Evolutionary conservation across 1,140 invertebrate genomes (phyloP).

Genomic region (Papilio polytes): DNA sequence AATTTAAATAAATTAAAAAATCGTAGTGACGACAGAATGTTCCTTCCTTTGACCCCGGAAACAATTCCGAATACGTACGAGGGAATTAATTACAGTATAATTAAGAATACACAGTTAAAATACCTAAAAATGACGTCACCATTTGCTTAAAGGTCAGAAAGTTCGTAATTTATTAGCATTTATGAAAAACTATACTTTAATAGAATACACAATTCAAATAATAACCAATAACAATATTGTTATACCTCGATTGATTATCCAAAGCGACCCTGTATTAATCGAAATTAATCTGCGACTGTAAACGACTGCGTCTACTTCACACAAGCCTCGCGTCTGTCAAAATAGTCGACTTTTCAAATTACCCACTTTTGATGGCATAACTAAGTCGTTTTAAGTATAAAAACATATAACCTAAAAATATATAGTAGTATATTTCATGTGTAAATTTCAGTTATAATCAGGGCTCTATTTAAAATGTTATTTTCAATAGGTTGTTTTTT

Average conservation of each 20-base stretch:
- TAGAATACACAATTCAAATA: no score
- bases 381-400: neutral
- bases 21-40: neutral
- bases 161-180: no score
- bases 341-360: neutral
- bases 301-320: neutral
- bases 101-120: no score
- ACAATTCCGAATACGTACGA: neutral
- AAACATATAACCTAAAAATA: no score
- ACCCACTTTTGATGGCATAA: neutral
- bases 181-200: no score
- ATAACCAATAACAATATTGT: neutral
- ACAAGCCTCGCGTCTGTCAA: neutral
- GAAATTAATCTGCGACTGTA: neutral
- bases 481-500: neutral
- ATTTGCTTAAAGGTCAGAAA: no score
- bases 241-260: neutral
- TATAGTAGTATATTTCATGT: no score
- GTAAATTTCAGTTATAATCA: neutral
- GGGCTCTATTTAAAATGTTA: neutral
- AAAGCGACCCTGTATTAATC: neutral
- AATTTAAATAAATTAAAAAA: conserved; percentile 15
- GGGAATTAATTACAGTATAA: neutral
- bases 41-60: conserved; percentile 24
- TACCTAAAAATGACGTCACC: no score